Evolutionary conservation across 2,888 invertebrate genomes (phyloP).

Genomic region (Xestia c-nigrum): DNA sequence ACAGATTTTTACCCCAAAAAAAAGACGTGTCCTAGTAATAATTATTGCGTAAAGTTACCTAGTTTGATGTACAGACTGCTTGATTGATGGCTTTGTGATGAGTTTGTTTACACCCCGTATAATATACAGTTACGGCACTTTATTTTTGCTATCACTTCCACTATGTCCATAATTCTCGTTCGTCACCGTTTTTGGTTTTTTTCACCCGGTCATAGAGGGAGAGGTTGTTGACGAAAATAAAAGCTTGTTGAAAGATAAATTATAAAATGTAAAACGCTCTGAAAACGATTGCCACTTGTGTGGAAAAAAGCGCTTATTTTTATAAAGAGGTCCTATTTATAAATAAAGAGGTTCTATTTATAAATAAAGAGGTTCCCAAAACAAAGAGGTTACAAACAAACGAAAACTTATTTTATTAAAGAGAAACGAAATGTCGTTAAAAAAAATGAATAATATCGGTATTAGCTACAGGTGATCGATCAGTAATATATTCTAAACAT

Average conservation of each 20-base stretch:
- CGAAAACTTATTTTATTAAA: not conserved
- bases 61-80: no score
- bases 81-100: no score
- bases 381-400: not conserved
- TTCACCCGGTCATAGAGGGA: no score
- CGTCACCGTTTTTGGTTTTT: no score
- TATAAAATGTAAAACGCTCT: not conserved
- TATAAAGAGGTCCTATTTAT: not conserved
- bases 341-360: not conserved
- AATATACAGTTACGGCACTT: no score
- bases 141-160: no score
- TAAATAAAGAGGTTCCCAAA: not conserved
- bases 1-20: no score
- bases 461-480: slow-evolving; percentile 37
- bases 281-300: not conserved
- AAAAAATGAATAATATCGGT: slow-evolving; percentile 24
- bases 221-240: no score
- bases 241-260: not conserved
- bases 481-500: slow-evolving; percentile 25
- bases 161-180: no score
- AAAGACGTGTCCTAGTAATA: no score
- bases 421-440: slow-evolving; percentile 1
- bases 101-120: no score
- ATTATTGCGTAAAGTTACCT: no score
- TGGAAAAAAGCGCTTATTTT: not conserved